A percentile compares a stretch with the other conserved stretches of the same genome.
These are phyloP conservation scores for Polypedilum vanderplanki DNA, from an alignment of 1,140 invertebrate species.

Conservation along the genomic window DNA sequence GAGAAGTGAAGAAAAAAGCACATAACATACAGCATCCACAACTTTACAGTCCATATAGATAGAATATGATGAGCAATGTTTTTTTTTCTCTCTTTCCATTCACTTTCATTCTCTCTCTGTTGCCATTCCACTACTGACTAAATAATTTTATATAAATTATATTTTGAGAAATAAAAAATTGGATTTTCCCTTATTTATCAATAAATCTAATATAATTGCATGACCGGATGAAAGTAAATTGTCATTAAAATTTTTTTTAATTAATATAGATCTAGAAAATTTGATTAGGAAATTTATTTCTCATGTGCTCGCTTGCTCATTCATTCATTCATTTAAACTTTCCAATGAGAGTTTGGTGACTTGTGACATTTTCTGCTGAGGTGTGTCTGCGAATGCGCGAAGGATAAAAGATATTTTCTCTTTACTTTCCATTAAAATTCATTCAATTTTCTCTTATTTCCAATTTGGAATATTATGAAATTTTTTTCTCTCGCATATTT, in stretches of 20 bases:
- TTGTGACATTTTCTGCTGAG: background rate
- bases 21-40: background rate
- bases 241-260: background rate
- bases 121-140: background rate
- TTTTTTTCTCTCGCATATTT: too few relatives aligned
- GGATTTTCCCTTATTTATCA: background rate
- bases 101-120: background rate
- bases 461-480: background rate
- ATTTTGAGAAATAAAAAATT: too few relatives aligned
- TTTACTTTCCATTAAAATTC: background rate
- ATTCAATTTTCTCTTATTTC: background rate
- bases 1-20: background rate
- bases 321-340: background rate
- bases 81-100: background rate
- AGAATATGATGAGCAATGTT: background rate
- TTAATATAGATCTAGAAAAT: background rate
- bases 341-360: background rate
- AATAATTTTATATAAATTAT: background rate
- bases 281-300: background rate
- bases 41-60: background rate
- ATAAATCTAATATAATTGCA: background rate
- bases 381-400: constrained; percentile 2
- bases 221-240: background rate
- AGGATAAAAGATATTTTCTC: background rate
- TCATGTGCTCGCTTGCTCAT: too few relatives aligned